Evolutionary conservation across 1,140 invertebrate species (phyloP).

Genomic region (Bombus waltoni): DNA sequence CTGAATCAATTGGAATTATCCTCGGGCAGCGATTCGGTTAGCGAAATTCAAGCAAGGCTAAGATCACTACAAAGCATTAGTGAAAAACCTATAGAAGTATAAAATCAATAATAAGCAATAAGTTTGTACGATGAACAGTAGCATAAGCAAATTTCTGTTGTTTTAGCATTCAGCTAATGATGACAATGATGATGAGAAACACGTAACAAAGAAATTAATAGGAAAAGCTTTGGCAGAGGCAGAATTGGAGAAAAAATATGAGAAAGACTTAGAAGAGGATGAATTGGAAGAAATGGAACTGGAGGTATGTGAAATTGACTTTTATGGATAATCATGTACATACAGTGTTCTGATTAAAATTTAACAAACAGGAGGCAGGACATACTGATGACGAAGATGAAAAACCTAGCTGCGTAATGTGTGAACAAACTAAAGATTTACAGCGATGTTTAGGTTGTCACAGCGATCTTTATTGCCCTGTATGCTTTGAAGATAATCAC

Average conservation of each 20-base stretch:
- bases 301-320: conserved; percentile 46
- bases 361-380: conserved; percentile 3
- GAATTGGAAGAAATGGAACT: conserved; percentile 71
- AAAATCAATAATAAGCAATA: not conserved
- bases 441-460: conserved; percentile 72
- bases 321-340: not conserved
- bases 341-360: not conserved
- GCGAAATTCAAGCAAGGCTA: conserved; percentile 70
- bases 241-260: conserved; percentile 73
- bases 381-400: conserved; percentile 53
- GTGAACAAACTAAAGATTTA: conserved; percentile 70
- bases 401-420: conserved; percentile 71
- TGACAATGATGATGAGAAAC: conserved; percentile 64
- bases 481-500: conserved; percentile 76
- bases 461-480: conserved; percentile 73
- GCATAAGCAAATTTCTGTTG: not conserved
- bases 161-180: conserved; percentile 29
- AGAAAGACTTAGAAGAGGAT: conserved; percentile 47
- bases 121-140: not conserved
- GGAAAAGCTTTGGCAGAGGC: conserved; percentile 75
- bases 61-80: conserved; percentile 35
- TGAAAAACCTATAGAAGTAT: conserved; percentile 2
- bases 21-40: conserved; percentile 48
- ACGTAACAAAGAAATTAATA: conserved; percentile 72
- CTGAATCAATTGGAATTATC: conserved; percentile 70